Evolutionary conservation across 2,113 vertebrate species (phyloP), one percentile per base, ranked within the genome.

Genomic region (Gadus macrocephalus): DNA sequence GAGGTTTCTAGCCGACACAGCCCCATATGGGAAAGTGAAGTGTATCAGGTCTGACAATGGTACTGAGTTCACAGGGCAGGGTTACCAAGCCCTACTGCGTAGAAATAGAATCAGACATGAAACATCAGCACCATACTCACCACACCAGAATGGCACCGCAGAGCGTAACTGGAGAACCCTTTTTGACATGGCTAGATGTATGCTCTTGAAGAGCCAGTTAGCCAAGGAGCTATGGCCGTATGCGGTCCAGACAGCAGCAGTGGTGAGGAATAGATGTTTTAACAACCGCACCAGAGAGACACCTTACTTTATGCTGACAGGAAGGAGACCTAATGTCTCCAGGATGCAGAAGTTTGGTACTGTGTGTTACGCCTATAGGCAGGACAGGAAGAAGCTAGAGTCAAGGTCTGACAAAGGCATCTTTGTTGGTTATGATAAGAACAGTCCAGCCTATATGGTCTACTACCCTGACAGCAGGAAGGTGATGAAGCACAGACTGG

Each of bases 1-100:
- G 58, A 59, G 16, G 58, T 59, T 59, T 16, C 58, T 59, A 12
- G 58, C 58, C n/a, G 58, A 59, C 58, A 59, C 58, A 59, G 58
- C 58, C 58, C 58, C 58, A 12, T 59, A 59, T 59, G 58, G 58
- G 58, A 59, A 59, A 59, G 16, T 59, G 15, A 9, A 59, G n/a
- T n/a, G n/a, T n/a, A n/a, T n/a, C n/a, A n/a, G n/a, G n/a, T n/a
- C n/a, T n/a, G n/a, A n/a, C n/a, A n/a, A n/a, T n/a, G n/a, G n/a
- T n/a, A n/a, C n/a, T n/a, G n/a, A n/a, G n/a, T n/a, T n/a, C n/a
- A n/a, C 8, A 4, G 58, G 8, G 4, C 16, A 59, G n/a, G 58
- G 58, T 59, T 59, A 12, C n/a, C 58, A 59, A 59, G 16, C n/a
- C 6, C 16, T 59, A 11, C 53, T 6, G 6, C 53, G 53, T 11